Base-by-base conservation (phyloP, 2,888 invertebrate genomes). In the Schizotus pectinicornis region DNA sequence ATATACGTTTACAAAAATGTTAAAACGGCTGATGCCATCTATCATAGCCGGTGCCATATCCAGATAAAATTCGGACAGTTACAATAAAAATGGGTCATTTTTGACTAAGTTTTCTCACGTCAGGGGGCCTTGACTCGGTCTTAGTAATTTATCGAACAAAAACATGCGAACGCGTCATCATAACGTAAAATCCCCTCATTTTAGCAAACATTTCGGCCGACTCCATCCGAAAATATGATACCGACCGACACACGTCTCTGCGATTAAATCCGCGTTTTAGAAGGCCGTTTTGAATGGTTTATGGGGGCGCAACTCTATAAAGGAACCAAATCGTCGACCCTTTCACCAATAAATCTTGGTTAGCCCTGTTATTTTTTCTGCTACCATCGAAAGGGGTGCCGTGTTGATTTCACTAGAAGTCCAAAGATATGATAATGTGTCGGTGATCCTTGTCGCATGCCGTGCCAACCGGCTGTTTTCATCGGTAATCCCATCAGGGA, bases 371-470 rank as follows among this genome's bases (percentile, higher is more conserved):
- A 49, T 49, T 56, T 56, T 54, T 48, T 35, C 8, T 22, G n/a
- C n/a, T 11, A 36, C 42, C 42, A 36, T 49, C 13, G 8, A 14
- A 13, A 41, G 32, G 37, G 45, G 42, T 47, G 30, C 38, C 33
- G 54, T 22, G 22, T 54, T 54, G 54, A 48, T 48, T 54, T 54
- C 47, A 42, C 32, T 56, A 37, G 48, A 42, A 46, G 43, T 38
- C 46, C 32, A 36, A 49, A 56, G 48, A 49, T 49, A 56, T 56
- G 55, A 56, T 56, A 56, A 56, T 56, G 55, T 30, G 36, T 42
- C 36, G 36, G n/a, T 56, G 42, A 56, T 56, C 48, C 49, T 49
- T 36, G 55, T 56, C 55, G 49, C 55, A 56, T 56, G 55, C 49
- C 55, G 55, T 49, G 55, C 47, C 41, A 45, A 38, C 38, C 35